phyloP scores from a whole-genome alignment of 1,140 invertebrate genomes.

The Neocloeon triangulifer region DNA sequence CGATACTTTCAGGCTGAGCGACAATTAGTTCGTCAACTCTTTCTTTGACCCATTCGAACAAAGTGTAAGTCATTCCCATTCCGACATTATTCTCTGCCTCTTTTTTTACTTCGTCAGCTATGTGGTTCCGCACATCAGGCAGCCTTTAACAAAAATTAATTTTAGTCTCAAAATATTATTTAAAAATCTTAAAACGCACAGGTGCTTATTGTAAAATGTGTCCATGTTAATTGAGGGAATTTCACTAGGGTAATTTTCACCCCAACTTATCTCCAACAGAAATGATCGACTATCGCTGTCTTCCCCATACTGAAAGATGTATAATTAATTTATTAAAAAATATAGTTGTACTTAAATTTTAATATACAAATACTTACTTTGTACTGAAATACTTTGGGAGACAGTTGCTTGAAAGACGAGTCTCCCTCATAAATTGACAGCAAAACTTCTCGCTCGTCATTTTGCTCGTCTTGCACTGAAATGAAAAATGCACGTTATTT shows the following conservation, averaged over 20 bases:
- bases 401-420: constrained; percentile 57
- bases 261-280: constrained; percentile 71
- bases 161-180: not conserved
- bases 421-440: constrained; percentile 89
- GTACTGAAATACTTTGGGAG: constrained; percentile 62
- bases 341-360: constrained; percentile 2
- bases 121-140: constrained; percentile 43
- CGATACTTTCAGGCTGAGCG: constrained; percentile 32
- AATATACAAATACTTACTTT: constrained; percentile 36
- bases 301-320: constrained; percentile 49
- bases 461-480: constrained; percentile 32
- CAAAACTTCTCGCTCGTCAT: constrained; percentile 77
- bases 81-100: constrained; percentile 64
- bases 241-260: constrained; percentile 59
- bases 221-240: constrained; percentile 65
- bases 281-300: constrained; percentile 60
- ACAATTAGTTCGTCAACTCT: constrained; percentile 42
- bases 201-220: constrained; percentile 80
- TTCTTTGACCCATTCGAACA: constrained; percentile 83
- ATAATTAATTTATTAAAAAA: constrained; percentile 5
- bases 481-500: too few species aligned
- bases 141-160: constrained; percentile 26
- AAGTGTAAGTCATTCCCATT: constrained; percentile 79
- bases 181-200: constrained; percentile 38
- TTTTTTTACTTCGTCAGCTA: constrained; percentile 32